Conservation (phyloP, 2,888 invertebrate genomes). For the Pyralis farinalis region DNA sequence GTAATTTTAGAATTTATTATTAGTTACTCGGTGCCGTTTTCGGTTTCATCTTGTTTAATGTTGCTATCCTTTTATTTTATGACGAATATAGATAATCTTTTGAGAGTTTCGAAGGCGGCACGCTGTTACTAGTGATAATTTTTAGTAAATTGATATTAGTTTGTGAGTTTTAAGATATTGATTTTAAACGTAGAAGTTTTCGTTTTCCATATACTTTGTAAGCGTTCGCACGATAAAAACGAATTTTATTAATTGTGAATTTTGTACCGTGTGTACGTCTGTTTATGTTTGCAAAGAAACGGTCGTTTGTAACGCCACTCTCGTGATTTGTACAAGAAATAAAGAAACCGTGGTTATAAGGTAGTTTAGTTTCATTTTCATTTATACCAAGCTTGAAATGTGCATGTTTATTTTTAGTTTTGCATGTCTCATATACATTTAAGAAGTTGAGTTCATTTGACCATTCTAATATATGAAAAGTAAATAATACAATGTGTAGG, state of each 20-base stretch:
- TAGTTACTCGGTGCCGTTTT: constrained; percentile 54
- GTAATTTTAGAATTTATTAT: constrained; percentile 57
- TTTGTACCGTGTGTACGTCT: constrained; percentile 19
- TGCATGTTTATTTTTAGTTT: constrained; percentile 54
- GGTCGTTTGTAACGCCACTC: constrained; percentile 61
- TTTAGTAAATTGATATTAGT: constrained; percentile 49
- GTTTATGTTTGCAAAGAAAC: constrained; percentile 29
- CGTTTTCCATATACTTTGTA: constrained; percentile 18
- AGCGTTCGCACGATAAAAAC: constrained; percentile 4
- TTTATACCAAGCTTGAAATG: constrained; percentile 55
- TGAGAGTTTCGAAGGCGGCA: constrained; percentile 56
- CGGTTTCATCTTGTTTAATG: too few species aligned
- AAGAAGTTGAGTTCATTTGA: constrained; percentile 29
- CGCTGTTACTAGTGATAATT: constrained; percentile 32
- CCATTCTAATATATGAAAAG: constrained; percentile 22
- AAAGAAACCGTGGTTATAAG: constrained; percentile 62
- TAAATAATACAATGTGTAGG: too few species aligned
- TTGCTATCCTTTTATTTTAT: too few species aligned
- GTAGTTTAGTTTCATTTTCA: constrained; percentile 63
- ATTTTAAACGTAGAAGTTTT: constrained; percentile 9
- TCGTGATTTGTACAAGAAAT: constrained; percentile 75
- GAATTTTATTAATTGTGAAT: constrained; percentile 8
- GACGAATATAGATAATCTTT: too few species aligned
- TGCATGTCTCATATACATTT: constrained; percentile 43
- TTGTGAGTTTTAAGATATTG: constrained; percentile 30